These are phyloP conservation scores for Myotis daubentonii DNA, from an alignment of 2,797 vertebrate species.

Conservation along the genomic window DNA sequence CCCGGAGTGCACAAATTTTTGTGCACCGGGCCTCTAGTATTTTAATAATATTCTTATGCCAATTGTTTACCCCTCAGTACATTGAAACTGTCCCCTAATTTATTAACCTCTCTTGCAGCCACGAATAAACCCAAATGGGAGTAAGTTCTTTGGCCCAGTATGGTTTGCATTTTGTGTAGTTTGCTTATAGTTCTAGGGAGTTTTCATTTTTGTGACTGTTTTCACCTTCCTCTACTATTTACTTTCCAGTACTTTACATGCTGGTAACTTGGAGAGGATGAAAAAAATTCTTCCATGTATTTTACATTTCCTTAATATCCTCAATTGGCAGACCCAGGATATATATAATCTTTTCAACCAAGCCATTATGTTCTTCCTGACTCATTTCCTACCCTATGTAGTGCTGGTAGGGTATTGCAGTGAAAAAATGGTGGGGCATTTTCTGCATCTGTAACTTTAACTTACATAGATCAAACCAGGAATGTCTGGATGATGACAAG, in stretches of 20 bases:
- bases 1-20: too few species aligned
- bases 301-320: background rate
- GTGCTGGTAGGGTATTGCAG: background rate
- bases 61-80: constrained; percentile 58
- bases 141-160: constrained; percentile 12
- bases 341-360: background rate
- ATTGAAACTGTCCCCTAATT: constrained; percentile 61
- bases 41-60: constrained; percentile 36
- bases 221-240: background rate
- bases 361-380: constrained; percentile 36
- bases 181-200: constrained; percentile 56
- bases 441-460: constrained; percentile 47
- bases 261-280: background rate
- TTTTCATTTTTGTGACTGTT: constrained; percentile 7
- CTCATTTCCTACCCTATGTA: background rate
- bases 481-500: constrained; percentile 16
- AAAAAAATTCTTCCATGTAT: background rate
- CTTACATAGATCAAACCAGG: background rate
- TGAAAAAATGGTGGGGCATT: background rate
- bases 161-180: background rate
- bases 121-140: constrained; percentile 77
- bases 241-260: background rate
- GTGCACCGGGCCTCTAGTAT: too few species aligned
- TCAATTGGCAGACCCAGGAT: background rate
- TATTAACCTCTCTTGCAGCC: constrained; percentile 61